A percentile compares a stretch with the other conserved stretches of the same genome.
phyloP scores from a whole-genome alignment of 2,888 invertebrate genomes.

The Eupsilia transversa region DNA sequence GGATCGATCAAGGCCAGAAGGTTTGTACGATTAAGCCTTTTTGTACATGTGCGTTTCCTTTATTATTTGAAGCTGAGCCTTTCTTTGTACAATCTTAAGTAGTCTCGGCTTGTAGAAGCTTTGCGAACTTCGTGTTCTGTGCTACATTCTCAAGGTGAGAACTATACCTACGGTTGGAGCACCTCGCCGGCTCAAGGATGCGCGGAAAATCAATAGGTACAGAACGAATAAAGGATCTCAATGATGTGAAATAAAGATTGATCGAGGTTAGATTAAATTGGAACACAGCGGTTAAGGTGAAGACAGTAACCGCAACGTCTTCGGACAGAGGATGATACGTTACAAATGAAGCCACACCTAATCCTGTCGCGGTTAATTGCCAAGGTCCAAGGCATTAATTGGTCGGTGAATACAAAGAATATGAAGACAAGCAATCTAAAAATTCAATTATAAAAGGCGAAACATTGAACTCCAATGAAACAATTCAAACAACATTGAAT shows the following conservation, averaged over 20 bases:
- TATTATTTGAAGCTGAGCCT: constrained; percentile 45
- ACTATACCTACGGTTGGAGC: constrained; percentile 63
- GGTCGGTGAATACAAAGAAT: constrained; percentile 37
- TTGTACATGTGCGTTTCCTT: constrained; percentile 60
- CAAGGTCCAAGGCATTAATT: constrained; percentile 61
- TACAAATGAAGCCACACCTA: constrained; percentile 77
- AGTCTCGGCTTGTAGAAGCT: constrained; percentile 38
- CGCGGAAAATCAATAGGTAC: constrained; percentile 71
- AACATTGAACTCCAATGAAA: constrained; percentile 39
- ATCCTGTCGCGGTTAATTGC: constrained; percentile 72
- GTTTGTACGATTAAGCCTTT: constrained; percentile 56
- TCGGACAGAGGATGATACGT: constrained; percentile 77
- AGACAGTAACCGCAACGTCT: constrained; percentile 77
- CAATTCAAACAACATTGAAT: too few relatives aligned
- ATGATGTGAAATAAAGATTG: constrained; percentile 70
- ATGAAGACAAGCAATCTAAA: constrained; percentile 11
- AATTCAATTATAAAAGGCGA: constrained; percentile 28
- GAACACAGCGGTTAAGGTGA: constrained; percentile 71
- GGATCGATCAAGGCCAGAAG: constrained; percentile 88
- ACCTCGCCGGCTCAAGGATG: constrained; percentile 69
- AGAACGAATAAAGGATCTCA: constrained; percentile 68
- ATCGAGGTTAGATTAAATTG: constrained; percentile 69
- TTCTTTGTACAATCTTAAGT: constrained; percentile 55
- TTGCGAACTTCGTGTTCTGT: constrained; percentile 37
- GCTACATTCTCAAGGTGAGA: constrained; percentile 64